phyloP scores from a whole-genome alignment of 2,797 vertebrate genomes.

The Lateolabrax maculatus region DNA sequence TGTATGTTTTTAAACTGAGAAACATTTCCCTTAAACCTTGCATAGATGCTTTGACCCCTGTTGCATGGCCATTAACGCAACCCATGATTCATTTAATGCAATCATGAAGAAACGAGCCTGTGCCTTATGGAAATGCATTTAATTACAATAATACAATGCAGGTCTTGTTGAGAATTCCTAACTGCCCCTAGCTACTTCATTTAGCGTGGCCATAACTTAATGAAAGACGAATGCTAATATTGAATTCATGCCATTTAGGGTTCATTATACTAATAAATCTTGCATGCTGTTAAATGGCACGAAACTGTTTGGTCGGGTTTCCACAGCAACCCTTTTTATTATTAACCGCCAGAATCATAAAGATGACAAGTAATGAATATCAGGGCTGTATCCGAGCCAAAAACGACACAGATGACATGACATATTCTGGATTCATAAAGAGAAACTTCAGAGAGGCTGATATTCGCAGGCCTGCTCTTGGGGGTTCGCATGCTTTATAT shows the following conservation, averaged over 20 bases:
- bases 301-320: conserved; percentile 56
- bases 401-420: conserved; percentile 36
- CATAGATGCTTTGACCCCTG: conserved; percentile 39
- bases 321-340: conserved; percentile 55
- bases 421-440: conserved; percentile 39
- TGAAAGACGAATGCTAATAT: conserved; percentile 73
- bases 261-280: conserved; percentile 74
- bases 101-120: conserved; percentile 40
- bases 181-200: conserved; percentile 64
- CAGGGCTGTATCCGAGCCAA: conserved; percentile 11
- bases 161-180: conserved; percentile 47
- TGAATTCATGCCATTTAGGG: conserved; percentile 71
- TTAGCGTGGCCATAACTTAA: conserved; percentile 64
- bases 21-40: conserved; percentile 10
- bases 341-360: conserved; percentile 29
- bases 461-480: background rate
- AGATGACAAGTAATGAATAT: conserved; percentile 47
- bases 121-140: conserved; percentile 66
- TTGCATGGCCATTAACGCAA: conserved; percentile 40
- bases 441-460: conserved; percentile 11
- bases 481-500: conserved; percentile 59
- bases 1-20: background rate
- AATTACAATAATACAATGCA: conserved; percentile 70
- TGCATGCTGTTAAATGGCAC: conserved; percentile 48
- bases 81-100: conserved; percentile 56